Evolutionary conservation across 92 coral and sea anemone species (phyloP).

Genomic region (Umimayanthus kanabou): DNA sequence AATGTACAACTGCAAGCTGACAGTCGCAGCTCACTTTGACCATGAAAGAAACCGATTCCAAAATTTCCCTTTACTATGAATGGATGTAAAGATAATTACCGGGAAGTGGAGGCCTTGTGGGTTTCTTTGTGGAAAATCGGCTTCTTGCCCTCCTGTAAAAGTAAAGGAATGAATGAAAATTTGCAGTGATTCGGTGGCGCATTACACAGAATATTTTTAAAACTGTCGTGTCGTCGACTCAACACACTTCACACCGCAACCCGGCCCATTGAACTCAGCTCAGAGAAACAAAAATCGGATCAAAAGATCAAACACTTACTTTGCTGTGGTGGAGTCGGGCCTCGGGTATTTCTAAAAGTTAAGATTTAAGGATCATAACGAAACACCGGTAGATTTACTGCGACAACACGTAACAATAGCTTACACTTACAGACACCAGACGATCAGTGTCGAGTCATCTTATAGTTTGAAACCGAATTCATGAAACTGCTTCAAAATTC

Average conservation of each 20-base stretch:
- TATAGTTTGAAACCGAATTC: background rate
- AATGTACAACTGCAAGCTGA: slow-evolving; percentile 28
- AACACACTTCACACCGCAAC: slow-evolving; percentile 44
- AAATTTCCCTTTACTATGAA: background rate
- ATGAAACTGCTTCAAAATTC: background rate
- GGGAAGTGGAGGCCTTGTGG: background rate
- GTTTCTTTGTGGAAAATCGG: slow-evolving; percentile 31
- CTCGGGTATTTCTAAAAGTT: slow-evolving; percentile 69
- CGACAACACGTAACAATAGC: slow-evolving; percentile 58
- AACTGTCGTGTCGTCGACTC: slow-evolving; percentile 37
- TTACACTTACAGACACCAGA: slow-evolving; percentile 33
- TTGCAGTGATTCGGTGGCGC: slow-evolving; percentile 36
- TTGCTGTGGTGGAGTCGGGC: slow-evolving; percentile 78
- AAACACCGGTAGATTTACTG: slow-evolving; percentile 57
- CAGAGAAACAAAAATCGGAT: slow-evolving; percentile 8
- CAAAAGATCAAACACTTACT: slow-evolving; percentile 64
- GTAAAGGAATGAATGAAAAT: slow-evolving; percentile 43
- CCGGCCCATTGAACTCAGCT: slow-evolving; percentile 33
- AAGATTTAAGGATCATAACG: slow-evolving; percentile 67
- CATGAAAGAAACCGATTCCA: slow-evolving; percentile 2
- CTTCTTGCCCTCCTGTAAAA: slow-evolving; percentile 33
- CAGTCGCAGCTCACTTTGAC: slow-evolving; percentile 21
- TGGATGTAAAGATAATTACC: slow-evolving; percentile 10
- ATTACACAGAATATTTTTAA: slow-evolving; percentile 32
- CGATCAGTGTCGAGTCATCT: slow-evolving; percentile 27